These are phyloP conservation scores for Cryptoblepharus egeriae DNA, from an alignment of 2,797 vertebrate species.

Conservation along the genomic window DNA sequence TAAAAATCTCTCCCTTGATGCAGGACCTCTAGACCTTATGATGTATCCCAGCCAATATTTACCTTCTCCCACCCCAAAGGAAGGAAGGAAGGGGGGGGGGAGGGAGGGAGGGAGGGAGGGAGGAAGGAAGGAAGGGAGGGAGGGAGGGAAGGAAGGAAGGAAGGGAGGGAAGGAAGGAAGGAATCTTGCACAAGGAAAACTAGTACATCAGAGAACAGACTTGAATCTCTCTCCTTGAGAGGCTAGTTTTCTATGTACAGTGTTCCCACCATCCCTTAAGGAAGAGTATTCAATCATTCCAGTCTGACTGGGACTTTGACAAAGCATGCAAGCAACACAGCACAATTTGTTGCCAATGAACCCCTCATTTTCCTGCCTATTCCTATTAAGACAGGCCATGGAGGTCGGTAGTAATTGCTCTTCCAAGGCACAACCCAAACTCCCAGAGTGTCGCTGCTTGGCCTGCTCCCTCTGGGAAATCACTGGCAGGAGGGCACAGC, in stretches of 20 bases:
- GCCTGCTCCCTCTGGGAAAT: conserved; percentile 70
- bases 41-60: too few species aligned
- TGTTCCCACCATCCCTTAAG: background rate
- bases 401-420: conserved; percentile 64
- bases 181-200: background rate
- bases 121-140: too few species aligned
- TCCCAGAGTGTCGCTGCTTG: conserved; percentile 60
- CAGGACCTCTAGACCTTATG: too few species aligned
- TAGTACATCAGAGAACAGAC: background rate
- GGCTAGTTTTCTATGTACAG: background rate
- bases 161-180: too few species aligned
- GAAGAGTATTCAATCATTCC: too few species aligned
- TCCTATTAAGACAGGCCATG: conserved; percentile 70
- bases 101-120: too few species aligned
- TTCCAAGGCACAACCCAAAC: conserved; percentile 61
- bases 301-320: background rate
- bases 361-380: conserved; percentile 62
- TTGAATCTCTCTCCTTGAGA: background rate
- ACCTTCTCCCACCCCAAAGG: too few species aligned
- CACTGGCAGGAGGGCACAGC: conserved; percentile 65
- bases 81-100: too few species aligned
- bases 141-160: too few species aligned
- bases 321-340: background rate
- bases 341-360: conserved; percentile 58
- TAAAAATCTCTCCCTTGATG: too few species aligned